Base-by-base conservation (phyloP, 2,113 vertebrate genomes). In the Chaenocephalus aceratus region DNA sequence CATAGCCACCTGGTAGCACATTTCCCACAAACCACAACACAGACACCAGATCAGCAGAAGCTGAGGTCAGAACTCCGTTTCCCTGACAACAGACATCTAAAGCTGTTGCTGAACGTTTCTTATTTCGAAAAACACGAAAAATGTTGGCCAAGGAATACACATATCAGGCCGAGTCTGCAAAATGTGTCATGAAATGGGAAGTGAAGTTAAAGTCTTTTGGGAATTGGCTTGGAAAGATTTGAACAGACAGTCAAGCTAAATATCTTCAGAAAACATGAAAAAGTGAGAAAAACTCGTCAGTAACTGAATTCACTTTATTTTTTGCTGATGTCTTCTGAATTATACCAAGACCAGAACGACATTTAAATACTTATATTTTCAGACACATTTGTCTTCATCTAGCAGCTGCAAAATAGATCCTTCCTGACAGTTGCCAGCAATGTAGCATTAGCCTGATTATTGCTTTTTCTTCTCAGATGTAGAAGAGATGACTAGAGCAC, bases 121-220 rank as follows among this genome's bases (percentile, higher is more conserved):
- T 79, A 44, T 90, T 83, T 76, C 12, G 72, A 49, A 79, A 64
- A 71, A 66, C 68, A 72, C 72, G 16, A 66, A 44, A 83, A 72
- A 79, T 67, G 82, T 90, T 67, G 69, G 75, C 72, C 52, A 75
- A 72, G 49, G 82, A 70, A 72, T 70, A 51, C 61, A 48, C 57
- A 70, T 36, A 44, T 77, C 44, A 75, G 48, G 81, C 78, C 71
- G 66, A 79, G 57, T 76, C 76, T 84, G 63, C 30, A 67, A 66
- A 9, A 66, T 77, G 30, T 82, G 72, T 75, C 80, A 70, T 53
- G 59, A 86, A 88, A 89, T 76, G 44, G 64, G 54, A 86, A 80
- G 51, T 48, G 10, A 72, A 80, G 61, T 72, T 58, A 76, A 84
- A 74, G 23, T 59, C 54, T 34, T n/a, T 41, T 67, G 77, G 69